Base-by-base conservation (phyloP, 2,797 vertebrate species). In the Myoxocephalus aenaeus region DNA sequence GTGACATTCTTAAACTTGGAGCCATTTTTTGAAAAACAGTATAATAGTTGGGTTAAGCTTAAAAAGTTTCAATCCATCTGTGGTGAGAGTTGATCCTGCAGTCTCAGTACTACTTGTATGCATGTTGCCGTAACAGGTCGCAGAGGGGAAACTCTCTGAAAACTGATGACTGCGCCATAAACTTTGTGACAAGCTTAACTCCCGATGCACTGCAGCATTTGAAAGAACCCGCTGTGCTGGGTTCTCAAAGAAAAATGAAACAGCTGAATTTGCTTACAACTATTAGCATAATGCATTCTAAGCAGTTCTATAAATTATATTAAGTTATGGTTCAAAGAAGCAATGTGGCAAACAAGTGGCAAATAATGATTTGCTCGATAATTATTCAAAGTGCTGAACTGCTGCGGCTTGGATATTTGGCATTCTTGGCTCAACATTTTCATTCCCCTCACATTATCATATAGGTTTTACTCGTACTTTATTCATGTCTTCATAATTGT, bases 121-220 rank as follows among this genome's bases (percentile, higher is more conserved):
- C 46, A 22, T 36, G 10, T 22, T 54, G 9, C 34, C 29, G 14
- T 65, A 50, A 48, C 38, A 54, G 38, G 22, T 48, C 10, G 11
- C 51, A 48, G 29, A 6, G 18, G 15, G 22, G 59, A 48, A 76
- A 54, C 34, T 20, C 22, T 56, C 22, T 61, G n/a, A 3, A 46
- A 75, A 70, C 17, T 61, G 70, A 77, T 38, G 84, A 77, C 65
- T 77, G 42, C 9, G 58, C 57, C 46, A 27, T 58, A 65, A 81
- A 73, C 44, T 64, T 79, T 38, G 46, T 56, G 17, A 66, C 10
- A 54, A 42, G 13, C 2, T 36, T 56, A 17, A 25, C 53, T 69
- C 75, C 36, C 8, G 44, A 8, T 63, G 15, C 42, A 72, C 18
- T 67, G 29, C 64, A 79, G 56, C 50, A 63, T 56, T 59, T 70